These are phyloP conservation scores for Bettongia penicillata DNA, from an alignment of 2,113 vertebrate genomes.

Conservation along the genomic window DNA sequence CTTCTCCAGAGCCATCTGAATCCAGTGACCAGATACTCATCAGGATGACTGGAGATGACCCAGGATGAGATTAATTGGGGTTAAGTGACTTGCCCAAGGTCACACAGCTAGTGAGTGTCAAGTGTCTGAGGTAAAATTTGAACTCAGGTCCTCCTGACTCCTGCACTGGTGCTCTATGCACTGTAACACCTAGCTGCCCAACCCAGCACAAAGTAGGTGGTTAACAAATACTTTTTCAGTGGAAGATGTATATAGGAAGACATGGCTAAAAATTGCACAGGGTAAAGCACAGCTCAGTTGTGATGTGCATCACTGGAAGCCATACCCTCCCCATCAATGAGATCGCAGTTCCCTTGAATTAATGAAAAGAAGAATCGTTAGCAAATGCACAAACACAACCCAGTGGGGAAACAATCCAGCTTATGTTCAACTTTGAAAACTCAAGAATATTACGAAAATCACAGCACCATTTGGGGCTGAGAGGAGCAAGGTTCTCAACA, in stretches of 20 bases:
- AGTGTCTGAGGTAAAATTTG: no score
- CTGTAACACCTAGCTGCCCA: no score
- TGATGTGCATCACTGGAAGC: background rate
- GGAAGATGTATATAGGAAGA: background rate
- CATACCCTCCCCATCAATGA: background rate
- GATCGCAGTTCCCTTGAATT: background rate
- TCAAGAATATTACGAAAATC: conserved; percentile 6
- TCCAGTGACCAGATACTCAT: no score
- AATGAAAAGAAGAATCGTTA: background rate
- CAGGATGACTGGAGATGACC: no score
- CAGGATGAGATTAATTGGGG: no score
- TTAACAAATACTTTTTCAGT: background rate
- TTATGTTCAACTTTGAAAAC: conserved; percentile 12
- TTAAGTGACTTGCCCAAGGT: no score
- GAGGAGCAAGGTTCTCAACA: background rate
- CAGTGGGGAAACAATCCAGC: background rate
- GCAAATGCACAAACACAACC: background rate
- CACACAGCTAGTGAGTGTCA: no score
- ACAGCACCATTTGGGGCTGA: background rate
- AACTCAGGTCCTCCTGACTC: no score
- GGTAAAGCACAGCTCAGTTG: background rate
- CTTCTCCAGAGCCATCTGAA: no score
- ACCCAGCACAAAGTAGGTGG: no score
- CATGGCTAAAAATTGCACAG: background rate
- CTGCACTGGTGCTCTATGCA: no score